Evolutionary conservation across 1,140 invertebrate genomes (phyloP).

Genomic region (Macrosteles quadrilineatus): DNA sequence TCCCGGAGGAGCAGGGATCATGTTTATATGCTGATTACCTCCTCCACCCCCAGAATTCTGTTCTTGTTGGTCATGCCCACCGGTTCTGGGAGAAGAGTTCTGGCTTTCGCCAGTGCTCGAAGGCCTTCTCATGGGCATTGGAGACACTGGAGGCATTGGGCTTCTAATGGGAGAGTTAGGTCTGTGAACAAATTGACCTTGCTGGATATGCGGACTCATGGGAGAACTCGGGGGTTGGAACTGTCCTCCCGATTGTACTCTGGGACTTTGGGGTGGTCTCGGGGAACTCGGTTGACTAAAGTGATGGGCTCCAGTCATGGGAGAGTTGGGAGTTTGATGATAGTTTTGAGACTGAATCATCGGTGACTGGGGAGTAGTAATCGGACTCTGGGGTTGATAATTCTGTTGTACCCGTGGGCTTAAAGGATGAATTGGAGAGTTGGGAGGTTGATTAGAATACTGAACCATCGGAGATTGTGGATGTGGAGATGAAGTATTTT

Average conservation of each 20-base stretch:
- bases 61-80: constrained; percentile 46
- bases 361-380: constrained; percentile 58
- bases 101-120: constrained; percentile 50
- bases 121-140: constrained; percentile 57
- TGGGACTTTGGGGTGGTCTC: constrained; percentile 46
- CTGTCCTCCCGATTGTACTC: constrained; percentile 40
- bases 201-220: constrained; percentile 57
- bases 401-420: constrained; percentile 41
- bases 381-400: constrained; percentile 62
- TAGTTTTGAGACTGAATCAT: constrained; percentile 43
- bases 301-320: constrained; percentile 25
- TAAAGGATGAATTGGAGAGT: constrained; percentile 51
- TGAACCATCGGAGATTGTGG: constrained; percentile 40
- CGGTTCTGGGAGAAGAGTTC: constrained; percentile 60
- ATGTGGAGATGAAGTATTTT: constrained; percentile 35
- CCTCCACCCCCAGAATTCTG: constrained; percentile 50
- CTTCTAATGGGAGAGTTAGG: constrained; percentile 53
- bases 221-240: constrained; percentile 65
- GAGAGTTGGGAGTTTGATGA: constrained; percentile 15
- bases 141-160: constrained; percentile 58
- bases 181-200: constrained; percentile 47
- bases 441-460: constrained; percentile 45
- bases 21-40: constrained; percentile 55
- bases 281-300: constrained; percentile 52
- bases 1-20: constrained; percentile 52